phyloP scores from a whole-genome alignment of 2,113 vertebrate species.

The Chlamydotis undulata region DNA sequence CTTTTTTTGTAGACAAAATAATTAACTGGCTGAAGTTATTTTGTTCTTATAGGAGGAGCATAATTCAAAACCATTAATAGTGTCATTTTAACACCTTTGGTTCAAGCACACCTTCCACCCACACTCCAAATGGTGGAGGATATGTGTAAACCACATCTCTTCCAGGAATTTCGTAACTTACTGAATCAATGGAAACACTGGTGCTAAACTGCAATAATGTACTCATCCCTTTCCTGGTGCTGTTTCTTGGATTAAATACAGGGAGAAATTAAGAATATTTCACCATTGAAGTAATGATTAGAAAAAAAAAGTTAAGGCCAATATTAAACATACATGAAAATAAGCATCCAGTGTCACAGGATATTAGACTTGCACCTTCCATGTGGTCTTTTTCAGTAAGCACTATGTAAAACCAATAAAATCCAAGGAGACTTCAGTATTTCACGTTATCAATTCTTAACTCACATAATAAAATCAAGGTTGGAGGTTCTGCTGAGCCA shows the following conservation, averaged over 20 bases:
- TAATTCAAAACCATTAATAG: conserved; percentile 4
- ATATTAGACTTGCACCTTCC: neutral
- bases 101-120: conserved; percentile 27
- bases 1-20: neutral
- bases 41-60: neutral
- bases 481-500: neutral
- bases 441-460: neutral
- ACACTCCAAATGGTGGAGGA: conserved; percentile 25
- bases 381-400: neutral
- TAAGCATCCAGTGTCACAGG: neutral
- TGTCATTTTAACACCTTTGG: conserved; percentile 23
- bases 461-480: neutral
- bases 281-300: accelerated
- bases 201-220: neutral
- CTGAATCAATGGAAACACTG: neutral
- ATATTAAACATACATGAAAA: neutral
- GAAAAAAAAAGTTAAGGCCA: neutral
- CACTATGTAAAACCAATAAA: neutral
- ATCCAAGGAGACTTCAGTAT: neutral
- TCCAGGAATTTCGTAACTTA: neutral
- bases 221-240: neutral
- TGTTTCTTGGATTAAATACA: neutral
- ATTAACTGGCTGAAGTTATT: neutral
- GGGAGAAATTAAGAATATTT: neutral
- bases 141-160: neutral